A percentile compares a stretch with the other conserved stretches of the same genome.
phyloP scores from a whole-genome alignment of 2,113 vertebrate species.

The Prinia subflava region DNA sequence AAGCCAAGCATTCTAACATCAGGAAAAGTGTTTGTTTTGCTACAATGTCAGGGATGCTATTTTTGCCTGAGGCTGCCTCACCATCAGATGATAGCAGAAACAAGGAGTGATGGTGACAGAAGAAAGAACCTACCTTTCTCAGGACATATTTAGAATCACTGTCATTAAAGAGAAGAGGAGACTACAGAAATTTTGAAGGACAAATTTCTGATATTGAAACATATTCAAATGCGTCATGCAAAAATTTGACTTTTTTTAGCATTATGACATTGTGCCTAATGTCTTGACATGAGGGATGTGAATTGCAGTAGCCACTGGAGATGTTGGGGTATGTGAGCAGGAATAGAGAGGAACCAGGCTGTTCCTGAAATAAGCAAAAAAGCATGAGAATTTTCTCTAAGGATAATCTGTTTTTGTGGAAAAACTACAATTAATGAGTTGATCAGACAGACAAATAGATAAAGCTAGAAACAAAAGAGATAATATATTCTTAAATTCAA shows the following conservation, averaged over 20 bases:
- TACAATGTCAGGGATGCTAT: rapidly evolving
- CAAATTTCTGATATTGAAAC: neutral
- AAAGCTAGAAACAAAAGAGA: neutral
- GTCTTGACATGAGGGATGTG: rapidly evolving
- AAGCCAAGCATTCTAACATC: neutral
- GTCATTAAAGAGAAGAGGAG: neutral
- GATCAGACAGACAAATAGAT: neutral
- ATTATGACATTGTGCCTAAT: neutral
- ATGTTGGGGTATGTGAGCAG: neutral
- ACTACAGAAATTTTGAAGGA: neutral
- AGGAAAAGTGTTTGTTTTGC: neutral
- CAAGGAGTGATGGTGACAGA: neutral
- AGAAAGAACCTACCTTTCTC: neutral
- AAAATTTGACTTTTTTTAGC: neutral
- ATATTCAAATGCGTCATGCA: neutral
- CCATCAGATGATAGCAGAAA: neutral
- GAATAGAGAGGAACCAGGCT: neutral
- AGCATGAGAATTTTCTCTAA: neutral
- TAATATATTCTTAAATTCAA: neutral
- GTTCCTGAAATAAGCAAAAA: neutral
- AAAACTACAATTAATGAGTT: neutral
- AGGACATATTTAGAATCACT: neutral
- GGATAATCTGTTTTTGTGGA: neutral
- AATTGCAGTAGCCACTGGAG: neutral
- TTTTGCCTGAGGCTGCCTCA: neutral